phyloP scores from a whole-genome alignment of 2,888 invertebrate genomes.

The Drosophila neoperkinsi region DNA sequence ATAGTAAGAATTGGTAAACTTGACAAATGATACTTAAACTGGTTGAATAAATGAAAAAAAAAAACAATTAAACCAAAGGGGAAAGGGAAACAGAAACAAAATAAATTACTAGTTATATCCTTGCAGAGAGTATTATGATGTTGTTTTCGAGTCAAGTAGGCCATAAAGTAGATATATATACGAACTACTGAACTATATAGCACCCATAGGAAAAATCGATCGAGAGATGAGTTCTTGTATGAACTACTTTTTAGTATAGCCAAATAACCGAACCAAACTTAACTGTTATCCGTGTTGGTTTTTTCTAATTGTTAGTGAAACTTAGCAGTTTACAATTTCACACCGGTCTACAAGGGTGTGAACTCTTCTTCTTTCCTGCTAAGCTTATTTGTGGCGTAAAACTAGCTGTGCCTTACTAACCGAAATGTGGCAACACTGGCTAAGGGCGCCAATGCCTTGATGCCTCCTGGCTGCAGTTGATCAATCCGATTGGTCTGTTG shows the following conservation, averaged over 20 bases:
- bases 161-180: too few relatives aligned
- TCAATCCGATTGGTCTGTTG: constrained; percentile 36
- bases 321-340: not conserved
- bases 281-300: not conserved
- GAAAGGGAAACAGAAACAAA: not conserved
- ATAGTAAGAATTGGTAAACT: not conserved
- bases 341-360: not conserved
- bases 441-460: constrained; percentile 58
- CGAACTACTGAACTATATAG: too few relatives aligned
- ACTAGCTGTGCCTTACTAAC: not conserved
- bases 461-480: constrained; percentile 41
- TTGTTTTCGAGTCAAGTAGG: not conserved
- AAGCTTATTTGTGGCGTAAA: not conserved
- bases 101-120: not conserved
- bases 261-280: not conserved
- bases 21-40: not conserved
- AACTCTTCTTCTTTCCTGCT: not conserved
- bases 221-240: not conserved
- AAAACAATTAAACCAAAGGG: not conserved
- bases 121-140: not conserved
- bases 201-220: not conserved
- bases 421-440: constrained; percentile 8
- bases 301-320: not conserved
- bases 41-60: not conserved
- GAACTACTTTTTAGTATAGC: not conserved